Evolutionary conservation across 2,113 vertebrate species (phyloP), one percentile per base, ranked within the genome.

Genomic region (Piprites chloris): DNA sequence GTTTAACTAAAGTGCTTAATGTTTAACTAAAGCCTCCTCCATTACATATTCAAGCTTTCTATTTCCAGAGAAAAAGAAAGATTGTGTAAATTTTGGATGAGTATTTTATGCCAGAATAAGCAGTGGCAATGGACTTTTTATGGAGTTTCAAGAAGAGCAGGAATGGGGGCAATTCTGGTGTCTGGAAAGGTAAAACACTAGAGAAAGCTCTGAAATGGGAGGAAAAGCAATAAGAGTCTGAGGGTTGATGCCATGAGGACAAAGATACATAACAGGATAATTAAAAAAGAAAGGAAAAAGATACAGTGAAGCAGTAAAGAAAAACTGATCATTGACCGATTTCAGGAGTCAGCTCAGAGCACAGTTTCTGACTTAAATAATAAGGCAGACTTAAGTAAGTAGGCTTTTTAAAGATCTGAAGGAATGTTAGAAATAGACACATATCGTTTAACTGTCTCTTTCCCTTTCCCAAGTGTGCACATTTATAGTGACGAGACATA

Each of bases 241-340:
- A 39, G 9, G 8, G 9, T 30, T 0, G 0, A 8, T 66, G 16
- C 19, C 14, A 28, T n/a, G 15, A 53, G 17, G 32, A 82, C 17
- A 85, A 85, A 63, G 11, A 18, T 53, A 32, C 8, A 12, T 7
- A 8, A 58, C 32, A 53, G n/a, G 11, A n/a, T 67, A 14, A 6
- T 28, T 86, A 78, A 32, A 39, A 85, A 87, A 62, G 2, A 32
- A 53, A 30, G 39, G 56, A 46, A 86, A 39, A 75, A 27, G 5
- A 19, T 41, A 26, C 5, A 42, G 8, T 46, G 28, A 84, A 71
- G 14, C 7, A 71, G 26, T 63, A 79, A 63, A 41, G 16, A 58
- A 74, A 90, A 58, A 8, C 5, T 42, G 16, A 50, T 74, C 7
- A 15, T 33, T 90, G 18, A 35, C 46, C 44, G 21, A 50, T 85